phyloP scores from a whole-genome alignment of 2,113 vertebrate species.

The Oxyura jamaicensis region DNA sequence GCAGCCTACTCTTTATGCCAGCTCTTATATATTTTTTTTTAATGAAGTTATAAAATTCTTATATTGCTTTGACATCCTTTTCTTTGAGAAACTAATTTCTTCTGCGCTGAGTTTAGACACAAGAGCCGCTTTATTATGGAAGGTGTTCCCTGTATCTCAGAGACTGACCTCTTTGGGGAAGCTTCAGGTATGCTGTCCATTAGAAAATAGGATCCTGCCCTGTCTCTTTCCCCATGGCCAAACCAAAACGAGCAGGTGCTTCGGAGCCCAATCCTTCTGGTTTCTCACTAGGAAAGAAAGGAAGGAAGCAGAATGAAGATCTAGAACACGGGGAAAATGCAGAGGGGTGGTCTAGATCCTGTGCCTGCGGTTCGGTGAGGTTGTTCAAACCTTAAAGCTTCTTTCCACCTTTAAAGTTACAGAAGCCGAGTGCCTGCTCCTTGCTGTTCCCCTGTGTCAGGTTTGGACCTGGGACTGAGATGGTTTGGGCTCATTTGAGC shows the following conservation, averaged over 20 bases:
- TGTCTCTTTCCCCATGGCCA: background rate
- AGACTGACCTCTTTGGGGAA: background rate
- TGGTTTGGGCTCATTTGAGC: background rate
- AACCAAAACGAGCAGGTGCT: background rate
- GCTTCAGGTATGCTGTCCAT: background rate
- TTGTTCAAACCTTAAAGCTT: background rate
- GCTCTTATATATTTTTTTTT: background rate
- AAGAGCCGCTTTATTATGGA: background rate
- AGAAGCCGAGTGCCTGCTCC: background rate
- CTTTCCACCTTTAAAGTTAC: background rate
- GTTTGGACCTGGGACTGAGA: too few relatives aligned
- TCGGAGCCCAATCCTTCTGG: background rate
- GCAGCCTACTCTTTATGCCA: slow-evolving; percentile 40
- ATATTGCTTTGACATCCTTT: slow-evolving; percentile 35
- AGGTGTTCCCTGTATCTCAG: background rate
- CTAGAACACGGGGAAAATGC: fast-evolving
- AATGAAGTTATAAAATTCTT: slow-evolving; percentile 15
- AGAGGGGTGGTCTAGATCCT: background rate
- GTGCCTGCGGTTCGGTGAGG: fast-evolving
- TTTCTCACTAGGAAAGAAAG: background rate
- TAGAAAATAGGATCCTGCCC: background rate
- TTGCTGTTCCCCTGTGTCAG: too few relatives aligned
- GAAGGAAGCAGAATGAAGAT: background rate
- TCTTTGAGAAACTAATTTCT: background rate
- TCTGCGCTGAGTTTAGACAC: background rate